Percentiles rank a stretch among this genome's conserved stretches.
Conservation (phyloP, 2,113 vertebrate species). For the Taurulus bubalis region DNA sequence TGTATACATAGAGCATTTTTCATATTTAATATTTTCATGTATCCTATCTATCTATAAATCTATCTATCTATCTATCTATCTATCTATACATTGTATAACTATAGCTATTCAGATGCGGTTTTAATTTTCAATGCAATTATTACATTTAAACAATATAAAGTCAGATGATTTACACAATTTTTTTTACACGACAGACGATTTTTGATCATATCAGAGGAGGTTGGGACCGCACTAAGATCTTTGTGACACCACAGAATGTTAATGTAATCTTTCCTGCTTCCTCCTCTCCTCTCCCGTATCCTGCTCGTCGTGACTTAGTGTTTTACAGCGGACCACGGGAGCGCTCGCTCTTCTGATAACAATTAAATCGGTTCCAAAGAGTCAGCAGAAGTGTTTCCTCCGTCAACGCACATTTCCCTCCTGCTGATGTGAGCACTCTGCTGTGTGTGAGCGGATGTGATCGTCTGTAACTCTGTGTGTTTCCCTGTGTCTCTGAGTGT, state of each 20-base stretch:
- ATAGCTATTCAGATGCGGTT: no score
- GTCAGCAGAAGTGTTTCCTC: conserved; percentile 64
- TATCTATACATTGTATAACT: no score
- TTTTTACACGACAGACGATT: no score
- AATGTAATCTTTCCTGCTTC: neutral
- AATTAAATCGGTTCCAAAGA: conserved; percentile 46
- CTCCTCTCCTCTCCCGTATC: neutral
- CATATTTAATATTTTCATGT: no score
- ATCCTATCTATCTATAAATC: no score
- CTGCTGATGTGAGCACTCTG: conserved; percentile 61
- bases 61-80: no score
- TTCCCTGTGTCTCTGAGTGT: conserved; percentile 5
- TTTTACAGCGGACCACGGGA: neutral
- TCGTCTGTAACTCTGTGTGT: conserved; percentile 31
- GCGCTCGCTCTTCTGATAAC: conserved; percentile 41
- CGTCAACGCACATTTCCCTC: conserved; percentile 43
- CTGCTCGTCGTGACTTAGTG: neutral
- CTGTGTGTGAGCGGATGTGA: conserved; percentile 47
- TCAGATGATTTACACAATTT: neutral
- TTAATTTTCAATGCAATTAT: no score
- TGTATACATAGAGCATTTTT: no score
- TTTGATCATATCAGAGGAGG: neutral
- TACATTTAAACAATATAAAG: no score
- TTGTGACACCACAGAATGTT: neutral
- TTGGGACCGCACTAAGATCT: neutral